Percentiles rank a stretch among this genome's conserved stretches.
Conservation (phyloP, 2,797 vertebrate genomes). For the Amniataba percoides region DNA sequence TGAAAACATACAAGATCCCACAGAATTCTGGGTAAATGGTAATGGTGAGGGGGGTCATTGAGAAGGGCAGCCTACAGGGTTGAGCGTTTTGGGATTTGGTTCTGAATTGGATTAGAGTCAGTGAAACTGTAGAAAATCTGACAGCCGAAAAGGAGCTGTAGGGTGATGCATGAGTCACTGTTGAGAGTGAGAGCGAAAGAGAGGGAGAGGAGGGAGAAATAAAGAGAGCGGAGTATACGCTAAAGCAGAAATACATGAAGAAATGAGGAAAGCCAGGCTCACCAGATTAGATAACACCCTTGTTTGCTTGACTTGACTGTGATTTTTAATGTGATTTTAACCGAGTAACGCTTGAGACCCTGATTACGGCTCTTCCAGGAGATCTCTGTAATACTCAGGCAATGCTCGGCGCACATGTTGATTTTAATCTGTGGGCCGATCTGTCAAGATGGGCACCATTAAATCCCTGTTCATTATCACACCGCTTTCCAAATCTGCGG, state of each 20-base stretch:
- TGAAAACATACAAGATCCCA: conserved; percentile 48
- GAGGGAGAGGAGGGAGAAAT: conserved; percentile 42
- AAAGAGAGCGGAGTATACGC: conserved; percentile 42
- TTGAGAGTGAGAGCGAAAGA: conserved; percentile 40
- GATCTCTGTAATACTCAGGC: conserved; percentile 26
- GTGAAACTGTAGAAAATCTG: conserved; percentile 72
- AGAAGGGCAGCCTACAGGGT: conserved; percentile 70
- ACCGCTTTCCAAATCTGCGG: conserved; percentile 31
- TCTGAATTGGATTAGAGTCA: conserved; percentile 77
- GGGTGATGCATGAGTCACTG: conserved; percentile 71
- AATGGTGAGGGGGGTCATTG: conserved; percentile 60
- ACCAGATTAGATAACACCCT: conserved; percentile 51
- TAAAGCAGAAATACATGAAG: conserved; percentile 62
- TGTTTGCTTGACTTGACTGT: conserved; percentile 50
- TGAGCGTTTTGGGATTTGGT: conserved; percentile 75
- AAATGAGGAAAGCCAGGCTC: conserved; percentile 52
- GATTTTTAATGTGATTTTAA: conserved; percentile 59
- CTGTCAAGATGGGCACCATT: conserved; percentile 39
- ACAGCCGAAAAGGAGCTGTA: conserved; percentile 69
- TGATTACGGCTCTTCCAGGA: conserved; percentile 45
- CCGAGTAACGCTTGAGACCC: conserved; percentile 38
- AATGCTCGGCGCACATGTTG: conserved; percentile 32
- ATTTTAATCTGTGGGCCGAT: conserved; percentile 50
- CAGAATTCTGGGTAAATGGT: conserved; percentile 67
- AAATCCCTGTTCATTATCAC: conserved; percentile 56